These are phyloP conservation scores for Sphaerodactylus townsendi DNA, from an alignment of 2,113 vertebrate genomes.

Conservation along the genomic window DNA sequence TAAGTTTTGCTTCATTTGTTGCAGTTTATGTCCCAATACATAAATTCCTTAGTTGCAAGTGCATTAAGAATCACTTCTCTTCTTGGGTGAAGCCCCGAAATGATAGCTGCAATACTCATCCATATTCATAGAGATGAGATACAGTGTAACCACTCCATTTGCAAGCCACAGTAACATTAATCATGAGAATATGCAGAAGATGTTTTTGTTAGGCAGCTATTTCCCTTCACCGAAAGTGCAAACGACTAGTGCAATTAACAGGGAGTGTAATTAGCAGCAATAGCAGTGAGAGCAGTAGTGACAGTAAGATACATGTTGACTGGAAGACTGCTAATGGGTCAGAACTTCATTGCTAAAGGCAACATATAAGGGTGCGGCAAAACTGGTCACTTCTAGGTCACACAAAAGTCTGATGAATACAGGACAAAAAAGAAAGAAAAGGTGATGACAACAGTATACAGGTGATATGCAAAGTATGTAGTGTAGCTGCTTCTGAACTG, in stretches of 20 bases:
- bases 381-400: not conserved
- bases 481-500: not conserved
- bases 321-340: not conserved
- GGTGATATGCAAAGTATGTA: not conserved
- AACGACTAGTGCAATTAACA: not conserved
- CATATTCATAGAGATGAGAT: constrained; percentile 9
- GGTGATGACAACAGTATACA: not conserved
- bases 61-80: not conserved
- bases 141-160: not conserved
- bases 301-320: not conserved
- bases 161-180: not conserved
- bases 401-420: not conserved
- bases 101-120: not conserved
- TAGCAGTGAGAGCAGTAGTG: not conserved
- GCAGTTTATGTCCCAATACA: not conserved
- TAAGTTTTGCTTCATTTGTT: not conserved
- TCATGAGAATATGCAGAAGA: not conserved
- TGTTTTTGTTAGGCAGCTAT: not conserved
- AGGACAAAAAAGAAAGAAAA: not conserved
- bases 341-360: too few species aligned
- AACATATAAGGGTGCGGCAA: not conserved
- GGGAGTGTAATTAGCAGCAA: not conserved
- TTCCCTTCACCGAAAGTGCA: not conserved
- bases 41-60: not conserved
- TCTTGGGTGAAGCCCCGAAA: not conserved